Evolutionary conservation across 2,113 vertebrate species (phyloP).

Genomic region (Oryctolagus cuniculus): mOryCun1.1 NC_091437.1:45046001-45046500

Average conservation of each 20-base stretch:
- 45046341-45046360: conserved; percentile 52
- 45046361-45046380: conserved; percentile 63
- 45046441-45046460: conserved; percentile 61
- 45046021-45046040: not conserved
- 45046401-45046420: conserved; percentile 64
- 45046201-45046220: not conserved
- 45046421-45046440: conserved; percentile 64
- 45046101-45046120: not conserved
- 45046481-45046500: not conserved
- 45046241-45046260: not conserved
- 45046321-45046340: conserved; percentile 22
- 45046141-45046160: not conserved
- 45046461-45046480: conserved; percentile 71
- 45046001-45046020: not conserved
- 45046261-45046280: conserved; percentile 31
- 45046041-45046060: not conserved
- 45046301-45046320: not conserved
- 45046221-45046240: not conserved
- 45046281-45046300: conserved; percentile 30
- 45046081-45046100: not conserved
- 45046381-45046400: conserved; percentile 76
- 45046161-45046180: not conserved
- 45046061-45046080: too few species aligned
- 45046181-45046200: not conserved
- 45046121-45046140: not conserved